Conservation (phyloP, 1,140 invertebrate genomes). For the Drosophila elegans region DNA sequence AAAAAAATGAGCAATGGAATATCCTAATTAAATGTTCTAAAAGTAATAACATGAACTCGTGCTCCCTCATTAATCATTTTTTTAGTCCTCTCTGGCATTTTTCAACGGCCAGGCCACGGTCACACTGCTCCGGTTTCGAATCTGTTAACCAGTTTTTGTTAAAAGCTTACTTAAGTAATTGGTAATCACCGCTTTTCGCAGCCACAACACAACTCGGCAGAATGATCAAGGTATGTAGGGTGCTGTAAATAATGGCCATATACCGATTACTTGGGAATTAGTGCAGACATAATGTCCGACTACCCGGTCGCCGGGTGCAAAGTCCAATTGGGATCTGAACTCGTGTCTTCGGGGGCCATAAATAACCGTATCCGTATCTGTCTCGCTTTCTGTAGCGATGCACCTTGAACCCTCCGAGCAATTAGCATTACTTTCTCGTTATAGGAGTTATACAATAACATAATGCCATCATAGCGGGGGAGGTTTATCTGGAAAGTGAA, state of each 20-base stretch:
- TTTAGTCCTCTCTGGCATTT: background rate
- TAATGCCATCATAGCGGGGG: conserved; percentile 1
- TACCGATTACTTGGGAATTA: conserved; percentile 5
- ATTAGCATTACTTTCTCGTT: conserved; percentile 23
- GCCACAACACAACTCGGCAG: conserved; percentile 21
- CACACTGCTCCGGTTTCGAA: conserved; percentile 3
- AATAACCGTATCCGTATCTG: conserved; percentile 50
- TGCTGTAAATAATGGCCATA: background rate
- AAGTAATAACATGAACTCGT: too few species aligned
- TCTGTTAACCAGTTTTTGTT: conserved; percentile 18
- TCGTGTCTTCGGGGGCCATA: conserved; percentile 42
- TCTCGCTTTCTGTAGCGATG: conserved; percentile 22
- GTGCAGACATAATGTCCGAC: conserved; percentile 4
- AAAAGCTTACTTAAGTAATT: conserved; percentile 14
- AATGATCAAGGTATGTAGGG: conserved; percentile 63
- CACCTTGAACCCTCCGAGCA: conserved; percentile 50
- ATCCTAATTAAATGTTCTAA: too few species aligned
- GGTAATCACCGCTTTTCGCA: conserved; percentile 12
- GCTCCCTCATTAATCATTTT: background rate
- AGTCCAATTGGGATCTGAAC: conserved; percentile 60
- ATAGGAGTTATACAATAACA: conserved; percentile 57
- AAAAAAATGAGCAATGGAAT: too few species aligned
- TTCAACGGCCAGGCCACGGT: background rate
- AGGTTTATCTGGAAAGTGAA: conserved; percentile 4
- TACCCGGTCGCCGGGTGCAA: conserved; percentile 47